A percentile compares a stretch with the other conserved stretches of the same genome.
Conservation (phyloP, 2,113 vertebrate genomes). For the Pangasianodon hypophthalmus region DNA sequence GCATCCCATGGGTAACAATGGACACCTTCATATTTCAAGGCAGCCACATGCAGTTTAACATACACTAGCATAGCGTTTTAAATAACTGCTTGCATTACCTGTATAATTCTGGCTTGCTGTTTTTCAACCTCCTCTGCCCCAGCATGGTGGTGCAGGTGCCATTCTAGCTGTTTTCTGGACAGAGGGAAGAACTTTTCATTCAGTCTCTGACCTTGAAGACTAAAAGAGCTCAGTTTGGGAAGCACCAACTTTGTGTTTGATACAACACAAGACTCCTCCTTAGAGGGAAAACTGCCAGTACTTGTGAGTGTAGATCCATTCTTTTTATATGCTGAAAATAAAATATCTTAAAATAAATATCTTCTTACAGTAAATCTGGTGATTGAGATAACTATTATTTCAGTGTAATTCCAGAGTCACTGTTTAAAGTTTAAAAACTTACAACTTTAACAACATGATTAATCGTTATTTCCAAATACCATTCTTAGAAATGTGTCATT, state of each 20-base stretch:
- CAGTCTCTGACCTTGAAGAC: conserved; percentile 63
- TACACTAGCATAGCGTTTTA: too few species aligned
- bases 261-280: background rate
- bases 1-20: background rate
- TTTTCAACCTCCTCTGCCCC: conserved; percentile 59
- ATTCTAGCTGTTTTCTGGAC: conserved; percentile 66
- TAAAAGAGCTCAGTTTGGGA: conserved; percentile 40
- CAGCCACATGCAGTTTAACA: background rate
- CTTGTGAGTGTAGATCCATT: background rate
- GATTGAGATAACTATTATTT: background rate
- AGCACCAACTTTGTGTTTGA: conserved; percentile 27
- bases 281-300: conserved; percentile 13
- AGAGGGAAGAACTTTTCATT: conserved; percentile 65
- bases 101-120: conserved; percentile 60
- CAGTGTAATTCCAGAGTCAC: background rate
- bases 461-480: background rate
- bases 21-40: background rate
- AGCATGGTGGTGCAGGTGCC: conserved; percentile 66
- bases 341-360: background rate
- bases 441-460: background rate
- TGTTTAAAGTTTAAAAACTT: too few species aligned
- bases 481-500: background rate
- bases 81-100: conserved; percentile 60
- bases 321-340: conserved; percentile 33
- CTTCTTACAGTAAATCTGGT: background rate